Evolutionary conservation across 64 coral and sea anemone species (phyloP), one percentile per base, ranked within the genome.

Genomic region (Orbicella faveolata): DNA sequence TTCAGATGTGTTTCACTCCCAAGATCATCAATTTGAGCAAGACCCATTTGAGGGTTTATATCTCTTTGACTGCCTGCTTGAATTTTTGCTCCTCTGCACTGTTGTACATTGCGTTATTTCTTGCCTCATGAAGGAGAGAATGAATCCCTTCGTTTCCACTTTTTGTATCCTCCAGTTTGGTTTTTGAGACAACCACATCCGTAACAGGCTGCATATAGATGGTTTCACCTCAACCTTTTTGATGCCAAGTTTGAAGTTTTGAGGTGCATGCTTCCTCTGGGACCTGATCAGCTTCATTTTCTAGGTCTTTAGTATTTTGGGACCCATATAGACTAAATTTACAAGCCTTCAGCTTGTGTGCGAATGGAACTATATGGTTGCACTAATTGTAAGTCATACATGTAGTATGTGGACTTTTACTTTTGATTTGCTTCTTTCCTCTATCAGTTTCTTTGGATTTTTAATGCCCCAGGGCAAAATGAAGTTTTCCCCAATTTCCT

Each of bases 91-190:
- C 90, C 75, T 92, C 90, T 52, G 41, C 64, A 23, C 30, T 41
- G 39, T 76, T 75, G 63, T 63, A 39, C 20, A 86, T 18, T 63
- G 64, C 79, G 35, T 81, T 82, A 64, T 82, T 77, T 76, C 90
- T 86, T 92, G 90, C 81, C 52, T 92, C 81, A 35, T 92, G 86
- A 20, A 92, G 15, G 90, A 86, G 90, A 67, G 73, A 92, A 41
- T 41, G 39, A 41, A 63, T 70, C 19, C 75, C 82, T 91, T 83
- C 90, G 63, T 61, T 65, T 66, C 77, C 74, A 30, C 81, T 61
- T 91, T 62, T 44, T 77, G 41, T 1, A 61, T 52, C 79, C 57
- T 59, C 73, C 4, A 30, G 18, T 80, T 78, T 39, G 51, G 36
- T 66, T 74, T 57, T 78, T 61, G 82, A 16, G 4, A 41, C 39